Evolutionary conservation across 2,113 vertebrate genomes (phyloP).

Genomic region (Oreochromis aureus): DNA sequence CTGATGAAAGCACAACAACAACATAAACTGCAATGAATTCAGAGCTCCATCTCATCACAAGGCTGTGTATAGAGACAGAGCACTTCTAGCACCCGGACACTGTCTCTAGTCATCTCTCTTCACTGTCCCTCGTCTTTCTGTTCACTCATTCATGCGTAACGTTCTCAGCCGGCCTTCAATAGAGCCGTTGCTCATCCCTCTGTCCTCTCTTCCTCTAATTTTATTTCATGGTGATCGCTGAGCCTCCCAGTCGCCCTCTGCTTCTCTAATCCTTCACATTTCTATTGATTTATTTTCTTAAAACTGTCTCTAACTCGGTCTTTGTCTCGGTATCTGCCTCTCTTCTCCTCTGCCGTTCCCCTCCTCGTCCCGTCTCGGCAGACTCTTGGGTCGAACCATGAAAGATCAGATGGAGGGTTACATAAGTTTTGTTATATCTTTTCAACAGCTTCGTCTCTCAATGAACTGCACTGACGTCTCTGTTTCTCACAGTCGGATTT

Average conservation of each 20-base stretch:
- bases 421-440: background rate
- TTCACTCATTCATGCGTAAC: conserved; percentile 11
- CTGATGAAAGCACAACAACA: background rate
- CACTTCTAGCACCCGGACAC: background rate
- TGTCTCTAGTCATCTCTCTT: background rate
- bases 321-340: background rate
- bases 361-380: background rate
- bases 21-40: background rate
- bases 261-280: background rate
- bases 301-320: background rate
- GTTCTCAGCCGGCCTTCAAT: background rate
- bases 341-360: background rate
- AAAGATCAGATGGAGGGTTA: conserved; percentile 7
- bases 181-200: background rate
- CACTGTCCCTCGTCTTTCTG: conserved; percentile 13
- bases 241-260: background rate
- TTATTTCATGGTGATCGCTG: background rate
- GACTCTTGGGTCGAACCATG: background rate
- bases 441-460: background rate
- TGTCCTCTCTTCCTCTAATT: background rate
- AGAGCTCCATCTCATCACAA: background rate
- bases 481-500: background rate
- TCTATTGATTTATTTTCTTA: background rate
- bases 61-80: background rate
- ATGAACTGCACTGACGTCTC: background rate